Conservation (phyloP, 92 coral and sea anemone species). For the Anthopleura xanthogrammica region DNA sequence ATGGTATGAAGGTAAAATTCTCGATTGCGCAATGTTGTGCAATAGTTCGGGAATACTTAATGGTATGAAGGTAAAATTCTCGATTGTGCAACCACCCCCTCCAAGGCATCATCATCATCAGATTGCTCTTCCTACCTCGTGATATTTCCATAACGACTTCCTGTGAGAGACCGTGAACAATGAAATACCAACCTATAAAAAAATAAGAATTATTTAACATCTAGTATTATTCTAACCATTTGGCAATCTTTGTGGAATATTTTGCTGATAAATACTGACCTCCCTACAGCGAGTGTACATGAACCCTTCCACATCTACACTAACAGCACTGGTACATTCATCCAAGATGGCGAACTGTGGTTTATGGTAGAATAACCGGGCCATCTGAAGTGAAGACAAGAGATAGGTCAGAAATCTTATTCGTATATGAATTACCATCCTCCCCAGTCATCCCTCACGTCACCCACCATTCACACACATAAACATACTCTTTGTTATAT, state of each 20-base stretch:
- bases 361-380: slow-evolving; percentile 93
- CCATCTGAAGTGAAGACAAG: slow-evolving; percentile 63
- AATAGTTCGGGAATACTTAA: neutral
- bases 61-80: neutral
- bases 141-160: slow-evolving; percentile 97
- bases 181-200: slow-evolving; percentile 91
- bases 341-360: slow-evolving; percentile 99
- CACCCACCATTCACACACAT: neutral
- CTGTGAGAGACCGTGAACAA: slow-evolving; percentile 95
- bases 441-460: too few species aligned
- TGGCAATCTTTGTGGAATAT: neutral
- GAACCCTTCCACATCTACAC: slow-evolving; percentile 97
- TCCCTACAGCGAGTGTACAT: slow-evolving; percentile 97
- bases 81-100: too few species aligned
- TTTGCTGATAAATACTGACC: slow-evolving; percentile 39
- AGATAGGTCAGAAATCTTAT: neutral
- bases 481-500: neutral
- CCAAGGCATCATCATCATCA: neutral
- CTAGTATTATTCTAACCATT: neutral
- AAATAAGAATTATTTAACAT: neutral
- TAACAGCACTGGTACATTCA: slow-evolving; percentile 98
- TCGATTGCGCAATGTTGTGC: neutral
- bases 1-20: neutral
- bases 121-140: slow-evolving; percentile 63
- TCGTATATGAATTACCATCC: neutral